A percentile compares a stretch with the other conserved stretches of the same genome.
Conservation (phyloP, 2,888 invertebrate genomes). For the Lucinisca nassula region DNA sequence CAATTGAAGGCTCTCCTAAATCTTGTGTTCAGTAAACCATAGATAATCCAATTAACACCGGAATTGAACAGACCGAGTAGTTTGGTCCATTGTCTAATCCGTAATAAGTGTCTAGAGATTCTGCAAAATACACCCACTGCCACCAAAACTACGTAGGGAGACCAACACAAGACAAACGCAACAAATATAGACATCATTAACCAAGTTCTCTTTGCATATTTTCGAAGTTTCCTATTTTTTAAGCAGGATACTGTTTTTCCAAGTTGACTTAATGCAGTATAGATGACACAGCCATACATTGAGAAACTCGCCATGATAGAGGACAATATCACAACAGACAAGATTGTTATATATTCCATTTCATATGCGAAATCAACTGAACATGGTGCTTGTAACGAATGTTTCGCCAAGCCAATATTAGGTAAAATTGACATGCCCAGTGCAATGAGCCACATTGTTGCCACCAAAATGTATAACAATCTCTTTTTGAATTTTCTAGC, state of each 20-base stretch:
- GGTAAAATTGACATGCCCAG: not conserved
- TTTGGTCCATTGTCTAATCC: conserved; percentile 10
- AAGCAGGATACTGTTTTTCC: not conserved
- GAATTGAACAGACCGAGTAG: conserved; percentile 33
- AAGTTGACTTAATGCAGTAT: not conserved
- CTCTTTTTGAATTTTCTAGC: not conserved
- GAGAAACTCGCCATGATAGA: not conserved
- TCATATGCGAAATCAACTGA: not conserved
- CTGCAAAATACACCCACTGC: not conserved
- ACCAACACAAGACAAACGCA: conserved; percentile 1
- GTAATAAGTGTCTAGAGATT: not conserved
- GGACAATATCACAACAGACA: not conserved
- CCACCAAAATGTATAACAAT: not conserved
- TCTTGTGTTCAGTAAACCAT: conserved; percentile 31
- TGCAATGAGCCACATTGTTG: not conserved
- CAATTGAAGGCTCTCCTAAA: conserved; percentile 27
- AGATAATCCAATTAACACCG: conserved; percentile 42
- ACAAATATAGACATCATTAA: not conserved
- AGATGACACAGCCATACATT: not conserved
- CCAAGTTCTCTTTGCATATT: conserved; percentile 7
- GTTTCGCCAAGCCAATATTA: not conserved
- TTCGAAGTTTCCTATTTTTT: not conserved
- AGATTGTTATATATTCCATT: not conserved
- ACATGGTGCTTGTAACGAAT: not conserved
- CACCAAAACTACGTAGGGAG: not conserved